These are phyloP conservation scores for Patiria miniata DNA, from an alignment of 35 echinoderm and acorn worm species.

Conservation along the genomic window DNA sequence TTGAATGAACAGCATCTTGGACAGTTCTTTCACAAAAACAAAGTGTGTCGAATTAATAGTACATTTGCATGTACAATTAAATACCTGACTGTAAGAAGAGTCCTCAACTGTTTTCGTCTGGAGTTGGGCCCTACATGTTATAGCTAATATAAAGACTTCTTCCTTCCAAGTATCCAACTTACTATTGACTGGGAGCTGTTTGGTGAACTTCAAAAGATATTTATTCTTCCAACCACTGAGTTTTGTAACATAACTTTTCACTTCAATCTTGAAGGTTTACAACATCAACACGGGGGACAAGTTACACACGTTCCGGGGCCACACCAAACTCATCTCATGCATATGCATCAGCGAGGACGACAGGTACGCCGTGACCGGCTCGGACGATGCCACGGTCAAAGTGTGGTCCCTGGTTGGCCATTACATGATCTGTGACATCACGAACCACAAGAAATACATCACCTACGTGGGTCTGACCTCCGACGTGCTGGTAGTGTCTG, in stretches of 20 bases:
- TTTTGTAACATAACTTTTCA: background rate
- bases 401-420: slow-evolving; percentile 3
- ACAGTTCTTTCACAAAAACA: no score
- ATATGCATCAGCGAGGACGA: slow-evolving; percentile 35
- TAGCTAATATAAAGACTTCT: no score
- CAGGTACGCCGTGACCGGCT: slow-evolving; percentile 18
- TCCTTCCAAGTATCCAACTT: no score
- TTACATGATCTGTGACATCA: slow-evolving; percentile 40
- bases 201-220: no score
- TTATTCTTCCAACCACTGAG: no score
- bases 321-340: slow-evolving; percentile 24
- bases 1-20: no score
- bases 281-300: slow-evolving; percentile 11
- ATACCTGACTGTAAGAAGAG: no score
- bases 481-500: background rate
- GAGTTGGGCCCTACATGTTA: no score
- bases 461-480: slow-evolving; percentile 15
- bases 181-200: no score
- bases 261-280: background rate
- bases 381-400: background rate
- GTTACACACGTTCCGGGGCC: background rate
- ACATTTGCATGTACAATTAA: no score
- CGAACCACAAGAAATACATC: slow-evolving; percentile 23
- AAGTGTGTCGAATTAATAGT: no score
- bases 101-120: no score